These are phyloP conservation scores for Typhlichthys subterraneus DNA, from an alignment of 2,797 vertebrate species.

Conservation along the genomic window DNA sequence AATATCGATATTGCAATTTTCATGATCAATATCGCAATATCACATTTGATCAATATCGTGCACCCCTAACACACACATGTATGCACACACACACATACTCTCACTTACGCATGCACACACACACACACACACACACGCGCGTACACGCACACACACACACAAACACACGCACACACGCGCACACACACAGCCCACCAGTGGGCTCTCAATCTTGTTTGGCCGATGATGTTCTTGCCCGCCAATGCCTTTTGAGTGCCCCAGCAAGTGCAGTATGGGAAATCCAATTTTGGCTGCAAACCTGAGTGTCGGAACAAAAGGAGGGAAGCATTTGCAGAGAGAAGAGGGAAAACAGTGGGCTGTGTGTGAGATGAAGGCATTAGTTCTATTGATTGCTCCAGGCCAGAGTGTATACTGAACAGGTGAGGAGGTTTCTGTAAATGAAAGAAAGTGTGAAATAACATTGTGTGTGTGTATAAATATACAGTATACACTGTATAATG, in stretches of 20 bases:
- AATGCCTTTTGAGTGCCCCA: conserved; percentile 40
- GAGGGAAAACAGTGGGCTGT: conserved; percentile 9
- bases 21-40: too few relatives aligned
- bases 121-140: too few relatives aligned
- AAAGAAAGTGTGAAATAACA: conserved; percentile 21
- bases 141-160: too few relatives aligned
- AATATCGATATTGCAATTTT: too few relatives aligned
- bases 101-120: too few relatives aligned
- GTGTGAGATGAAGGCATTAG: conserved; percentile 23
- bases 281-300: conserved; percentile 41
- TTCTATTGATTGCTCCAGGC: conserved; percentile 29
- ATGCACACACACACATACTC: too few relatives aligned
- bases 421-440: conserved; percentile 25
- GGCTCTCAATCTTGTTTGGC: conserved; percentile 25
- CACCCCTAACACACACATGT: too few relatives aligned
- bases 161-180: not conserved
- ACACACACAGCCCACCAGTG: not conserved
- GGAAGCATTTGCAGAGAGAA: conserved; percentile 27
- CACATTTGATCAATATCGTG: too few relatives aligned
- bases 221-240: conserved; percentile 10
- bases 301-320: conserved; percentile 31
- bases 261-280: conserved; percentile 33
- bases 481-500: too few relatives aligned
- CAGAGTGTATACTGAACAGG: conserved; percentile 35
- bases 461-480: too few relatives aligned